Conservation (phyloP, 1,140 invertebrate species). For the Metaphire vulgaris region DNA sequence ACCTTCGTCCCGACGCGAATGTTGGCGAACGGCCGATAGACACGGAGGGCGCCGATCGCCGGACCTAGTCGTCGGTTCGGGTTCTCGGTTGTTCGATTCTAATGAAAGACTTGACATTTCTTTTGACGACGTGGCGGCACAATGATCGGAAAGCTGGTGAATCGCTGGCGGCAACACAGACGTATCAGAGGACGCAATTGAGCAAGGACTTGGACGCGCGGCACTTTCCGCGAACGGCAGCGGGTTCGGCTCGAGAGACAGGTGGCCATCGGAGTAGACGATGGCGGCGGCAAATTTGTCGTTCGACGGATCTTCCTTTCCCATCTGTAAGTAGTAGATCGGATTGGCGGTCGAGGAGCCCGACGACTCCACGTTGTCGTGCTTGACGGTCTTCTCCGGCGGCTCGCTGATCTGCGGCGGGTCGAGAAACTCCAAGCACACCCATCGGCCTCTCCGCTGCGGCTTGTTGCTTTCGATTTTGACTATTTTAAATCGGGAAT, state of each 20-base stretch:
- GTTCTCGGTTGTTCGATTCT: background rate
- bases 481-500: background rate
- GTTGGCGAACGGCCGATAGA: too few relatives aligned
- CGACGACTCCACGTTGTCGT: background rate
- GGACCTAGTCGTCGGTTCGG: too few relatives aligned
- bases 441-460: background rate
- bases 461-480: background rate
- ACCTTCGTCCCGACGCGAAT: too few relatives aligned
- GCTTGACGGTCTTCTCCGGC: background rate
- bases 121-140: too few relatives aligned
- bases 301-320: background rate
- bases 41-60: too few relatives aligned
- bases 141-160: too few relatives aligned
- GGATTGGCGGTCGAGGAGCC: background rate
- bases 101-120: background rate
- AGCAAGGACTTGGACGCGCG: background rate
- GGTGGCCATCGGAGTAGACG: background rate
- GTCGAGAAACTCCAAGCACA: background rate
- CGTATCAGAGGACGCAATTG: too few relatives aligned
- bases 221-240: background rate
- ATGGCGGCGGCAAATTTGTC: background rate
- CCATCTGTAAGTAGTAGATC: background rate
- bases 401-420: too few relatives aligned
- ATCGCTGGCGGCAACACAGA: too few relatives aligned
- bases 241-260: background rate